Evolutionary conservation across 2,888 invertebrate species (phyloP).

Genomic region (Meganola albula): DNA sequence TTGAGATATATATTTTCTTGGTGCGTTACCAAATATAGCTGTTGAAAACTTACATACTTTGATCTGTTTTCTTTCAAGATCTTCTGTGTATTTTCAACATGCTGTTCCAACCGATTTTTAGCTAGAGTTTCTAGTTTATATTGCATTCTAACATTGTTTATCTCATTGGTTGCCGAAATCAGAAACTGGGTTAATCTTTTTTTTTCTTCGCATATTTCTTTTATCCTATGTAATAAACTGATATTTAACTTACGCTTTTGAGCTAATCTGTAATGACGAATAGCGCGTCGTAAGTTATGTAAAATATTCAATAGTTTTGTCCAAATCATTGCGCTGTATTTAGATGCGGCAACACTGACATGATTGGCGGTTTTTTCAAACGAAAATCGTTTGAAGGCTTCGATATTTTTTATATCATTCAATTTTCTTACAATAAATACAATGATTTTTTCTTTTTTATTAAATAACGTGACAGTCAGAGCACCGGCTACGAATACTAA

Average conservation of each 20-base stretch:
- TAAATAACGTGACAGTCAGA: conserved; percentile 40
- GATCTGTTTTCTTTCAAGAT: conserved; percentile 51
- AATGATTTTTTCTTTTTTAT: conserved; percentile 42
- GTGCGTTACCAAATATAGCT: conserved; percentile 51
- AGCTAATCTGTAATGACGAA: conserved; percentile 8
- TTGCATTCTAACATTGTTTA: conserved; percentile 50
- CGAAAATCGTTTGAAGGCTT: conserved; percentile 12
- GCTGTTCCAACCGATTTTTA: conserved; percentile 45
- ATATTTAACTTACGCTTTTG: conserved; percentile 29
- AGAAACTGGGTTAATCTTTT: conserved; percentile 48
- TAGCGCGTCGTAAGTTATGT: conserved; percentile 6
- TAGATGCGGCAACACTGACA: conserved; percentile 22
- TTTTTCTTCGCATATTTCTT: conserved; percentile 46
- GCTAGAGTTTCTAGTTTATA: conserved; percentile 50
- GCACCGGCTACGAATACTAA: conserved; percentile 49
- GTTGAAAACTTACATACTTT: conserved; percentile 51
- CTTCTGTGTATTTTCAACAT: conserved; percentile 49
- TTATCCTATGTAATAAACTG: conserved; percentile 45
- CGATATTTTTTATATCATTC: conserved; percentile 21
- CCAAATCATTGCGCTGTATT: conserved; percentile 23
- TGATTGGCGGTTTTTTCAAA: conserved; percentile 32
- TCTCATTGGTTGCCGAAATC: conserved; percentile 51
- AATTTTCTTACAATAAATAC: conserved; percentile 30
- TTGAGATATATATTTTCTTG: conserved; percentile 61
- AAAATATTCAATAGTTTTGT: conserved; percentile 12